Evolutionary conservation across 2,797 vertebrate species (phyloP), one percentile per base, ranked within the genome.

Genomic region (Caiman crocodilus): DNA sequence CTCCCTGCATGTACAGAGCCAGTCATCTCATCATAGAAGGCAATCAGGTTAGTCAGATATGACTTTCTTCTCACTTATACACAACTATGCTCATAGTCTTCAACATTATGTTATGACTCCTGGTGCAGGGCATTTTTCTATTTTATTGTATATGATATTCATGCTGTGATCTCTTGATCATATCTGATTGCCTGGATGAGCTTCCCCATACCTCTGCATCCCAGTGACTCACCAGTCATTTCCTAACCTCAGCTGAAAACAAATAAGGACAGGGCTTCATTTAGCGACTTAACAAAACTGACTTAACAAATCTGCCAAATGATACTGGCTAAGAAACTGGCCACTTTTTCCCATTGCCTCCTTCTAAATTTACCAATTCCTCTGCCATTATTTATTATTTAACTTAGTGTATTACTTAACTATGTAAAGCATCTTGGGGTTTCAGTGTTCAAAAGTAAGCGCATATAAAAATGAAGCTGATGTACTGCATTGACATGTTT

Each of bases 401-500:
- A 82, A 56, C 4, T 83, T 17, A 1, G 4, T 59, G 23, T 56
- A 85, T 82, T 76, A 88, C 77, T 85, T 75, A 84, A 42, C 7
- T 75, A 15, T 76, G 20, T 69, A 87, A 83, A 76, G 7, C 89
- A 74, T 67, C 74, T 84, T n/a, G 8, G 59, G 81, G n/a, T 69
- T 88, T 75, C 4, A 83, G 75, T 83, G 63, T 89, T 64, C 9
- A 35, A 71, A 59, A 85, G 69, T 83, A 79, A 90, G 92, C 60
- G 10, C 61, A 50, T 14, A 75, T 60, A 88, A 91, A 50, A 75
- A 90, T 87, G 28, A 90, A 78, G 76, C 42, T 84, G 59, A 32
- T 75, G 4, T 50, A 65, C 16, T 93, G 16, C 3, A 7, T 64
- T 87, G 76, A 80, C 95, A 65, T 87, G 56, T 94, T 92, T 78